phyloP scores from a whole-genome alignment of 2,888 invertebrate species.

The Eupithecia tripunctaria region DNA sequence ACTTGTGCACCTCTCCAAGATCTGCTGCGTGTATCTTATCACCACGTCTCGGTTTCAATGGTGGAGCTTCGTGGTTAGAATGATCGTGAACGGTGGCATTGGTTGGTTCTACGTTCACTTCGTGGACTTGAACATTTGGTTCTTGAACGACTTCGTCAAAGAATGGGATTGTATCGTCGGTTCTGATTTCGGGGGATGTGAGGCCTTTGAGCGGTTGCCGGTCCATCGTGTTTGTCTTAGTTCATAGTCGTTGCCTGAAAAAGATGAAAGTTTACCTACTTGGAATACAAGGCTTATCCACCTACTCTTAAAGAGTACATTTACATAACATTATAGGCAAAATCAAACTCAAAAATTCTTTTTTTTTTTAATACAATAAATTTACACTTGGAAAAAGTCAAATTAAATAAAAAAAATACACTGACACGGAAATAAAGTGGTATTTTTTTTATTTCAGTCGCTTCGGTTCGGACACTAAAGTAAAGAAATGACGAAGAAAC shows the following conservation, averaged over 20 bases:
- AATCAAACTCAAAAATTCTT: too few species aligned
- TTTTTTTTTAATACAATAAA: too few species aligned
- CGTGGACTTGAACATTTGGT: background rate
- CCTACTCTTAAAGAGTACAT: background rate
- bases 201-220: constrained; percentile 66
- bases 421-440: too few species aligned
- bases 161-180: constrained; percentile 60
- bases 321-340: too few species aligned
- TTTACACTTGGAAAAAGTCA: too few species aligned
- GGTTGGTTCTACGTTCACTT: background rate
- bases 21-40: constrained; percentile 64
- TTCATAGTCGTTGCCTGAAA: constrained; percentile 70
- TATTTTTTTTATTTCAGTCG: too few species aligned
- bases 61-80: background rate
- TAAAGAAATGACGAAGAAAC: too few species aligned
- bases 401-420: too few species aligned
- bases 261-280: background rate
- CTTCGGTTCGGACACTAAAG: too few species aligned
- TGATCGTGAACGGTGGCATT: background rate
- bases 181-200: constrained; percentile 68
- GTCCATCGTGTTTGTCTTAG: constrained; percentile 60
- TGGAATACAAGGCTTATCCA: background rate
- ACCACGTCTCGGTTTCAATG: background rate
- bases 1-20: constrained; percentile 67
- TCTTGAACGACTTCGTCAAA: constrained; percentile 58